These are phyloP conservation scores for Speoplatyrhinus poulsoni DNA, from an alignment of 2,113 vertebrate species.

Conservation along the genomic window DNA sequence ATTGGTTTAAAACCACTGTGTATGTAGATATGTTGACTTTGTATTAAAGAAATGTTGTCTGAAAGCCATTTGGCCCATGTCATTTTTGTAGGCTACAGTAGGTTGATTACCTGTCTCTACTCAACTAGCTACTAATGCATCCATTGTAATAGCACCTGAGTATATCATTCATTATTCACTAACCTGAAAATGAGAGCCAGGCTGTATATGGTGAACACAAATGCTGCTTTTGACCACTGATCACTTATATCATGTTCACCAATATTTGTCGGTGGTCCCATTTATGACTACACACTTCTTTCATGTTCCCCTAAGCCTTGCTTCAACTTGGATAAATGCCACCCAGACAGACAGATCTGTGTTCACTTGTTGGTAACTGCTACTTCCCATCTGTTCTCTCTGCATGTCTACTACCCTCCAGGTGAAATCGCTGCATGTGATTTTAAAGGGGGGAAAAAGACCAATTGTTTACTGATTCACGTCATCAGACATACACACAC, in stretches of 20 bases:
- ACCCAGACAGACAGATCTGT: conserved; percentile 43
- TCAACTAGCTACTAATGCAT: neutral
- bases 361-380: conserved; percentile 65
- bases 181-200: conserved; percentile 4
- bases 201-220: conserved; percentile 31
- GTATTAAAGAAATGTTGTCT: conserved; percentile 99
- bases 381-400: conserved; percentile 36
- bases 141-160: neutral
- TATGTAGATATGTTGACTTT: conserved; percentile 99
- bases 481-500: neutral
- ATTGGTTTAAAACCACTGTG: conserved; percentile 92
- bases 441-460: neutral
- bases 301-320: conserved; percentile 36
- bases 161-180: conserved; percentile 6
- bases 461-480: conserved; percentile 1
- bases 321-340: conserved; percentile 64
- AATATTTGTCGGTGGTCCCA: conserved; percentile 52
- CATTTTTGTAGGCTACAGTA: conserved; percentile 18
- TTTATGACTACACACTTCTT: conserved; percentile 42
- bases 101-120: neutral
- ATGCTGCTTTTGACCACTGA: conserved; percentile 45
- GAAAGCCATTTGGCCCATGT: conserved; percentile 60
- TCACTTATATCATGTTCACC: conserved; percentile 48
- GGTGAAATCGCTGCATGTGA: conserved; percentile 17
- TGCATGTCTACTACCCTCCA: conserved; percentile 16